Conservation (phyloP, 2,113 vertebrate species). For the Rhombomys opimus region DNA sequence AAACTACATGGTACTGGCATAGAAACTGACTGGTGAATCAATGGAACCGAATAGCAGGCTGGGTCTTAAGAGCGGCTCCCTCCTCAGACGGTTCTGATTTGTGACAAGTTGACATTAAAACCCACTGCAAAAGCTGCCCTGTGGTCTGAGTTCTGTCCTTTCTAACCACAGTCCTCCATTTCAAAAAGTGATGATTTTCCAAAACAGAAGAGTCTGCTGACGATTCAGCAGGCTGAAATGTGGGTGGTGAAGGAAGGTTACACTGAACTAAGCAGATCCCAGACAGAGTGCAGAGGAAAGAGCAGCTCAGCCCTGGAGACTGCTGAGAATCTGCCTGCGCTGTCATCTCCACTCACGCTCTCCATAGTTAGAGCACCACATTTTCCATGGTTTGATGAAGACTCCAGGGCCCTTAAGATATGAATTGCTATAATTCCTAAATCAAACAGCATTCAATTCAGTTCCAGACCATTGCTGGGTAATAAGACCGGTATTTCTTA, state of each 20-base stretch:
- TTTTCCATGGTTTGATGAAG: constrained; percentile 80
- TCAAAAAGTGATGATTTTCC: neutral
- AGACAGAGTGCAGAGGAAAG: neutral
- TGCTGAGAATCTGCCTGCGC: constrained; percentile 50
- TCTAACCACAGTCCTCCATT: neutral
- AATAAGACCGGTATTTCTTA: constrained; percentile 82
- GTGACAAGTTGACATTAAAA: neutral
- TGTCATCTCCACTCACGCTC: constrained; percentile 56
- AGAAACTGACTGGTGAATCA: no score
- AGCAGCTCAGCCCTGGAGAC: neutral
- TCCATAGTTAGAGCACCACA: constrained; percentile 70
- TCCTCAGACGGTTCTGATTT: neutral
- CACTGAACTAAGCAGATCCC: constrained; percentile 7
- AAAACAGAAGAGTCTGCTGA: neutral
- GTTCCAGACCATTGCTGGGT: constrained; percentile 79
- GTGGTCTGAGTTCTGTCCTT: neutral
- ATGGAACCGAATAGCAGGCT: no score
- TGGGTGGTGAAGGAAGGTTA: constrained; percentile 8
- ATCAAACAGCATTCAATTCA: constrained; percentile 83
- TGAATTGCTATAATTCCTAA: constrained; percentile 84
- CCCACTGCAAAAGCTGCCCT: neutral
- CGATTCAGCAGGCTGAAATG: constrained; percentile 12
- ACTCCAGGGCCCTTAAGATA: constrained; percentile 77
- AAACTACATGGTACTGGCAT: no score
- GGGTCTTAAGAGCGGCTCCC: neutral